These are phyloP conservation scores for Garra rufa DNA, from an alignment of 2,113 vertebrate species.

Conservation along the genomic window DNA sequence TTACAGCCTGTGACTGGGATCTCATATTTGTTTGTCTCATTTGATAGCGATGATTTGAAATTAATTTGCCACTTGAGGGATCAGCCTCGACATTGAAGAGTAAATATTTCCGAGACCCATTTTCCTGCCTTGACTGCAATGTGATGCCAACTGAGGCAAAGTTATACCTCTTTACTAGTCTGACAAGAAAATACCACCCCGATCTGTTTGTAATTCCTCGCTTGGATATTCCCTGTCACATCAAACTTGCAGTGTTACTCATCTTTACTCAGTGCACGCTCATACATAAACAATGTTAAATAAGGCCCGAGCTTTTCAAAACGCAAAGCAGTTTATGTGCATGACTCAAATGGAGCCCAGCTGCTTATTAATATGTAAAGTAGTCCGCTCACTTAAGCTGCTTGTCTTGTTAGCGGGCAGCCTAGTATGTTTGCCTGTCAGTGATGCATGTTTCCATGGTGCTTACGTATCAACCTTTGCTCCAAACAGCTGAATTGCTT, in stretches of 20 bases:
- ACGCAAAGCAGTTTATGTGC: constrained; percentile 11
- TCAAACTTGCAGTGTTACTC: constrained; percentile 30
- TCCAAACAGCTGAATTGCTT: neutral
- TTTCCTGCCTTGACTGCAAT: constrained; percentile 30
- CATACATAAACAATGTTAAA: constrained; percentile 40
- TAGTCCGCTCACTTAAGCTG: constrained; percentile 28
- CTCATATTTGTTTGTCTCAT: constrained; percentile 28
- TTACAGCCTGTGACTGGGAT: constrained; percentile 8
- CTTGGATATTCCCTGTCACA: constrained; percentile 26
- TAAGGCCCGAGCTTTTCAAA: neutral
- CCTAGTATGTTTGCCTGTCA: constrained; percentile 33
- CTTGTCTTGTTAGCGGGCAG: constrained; percentile 26
- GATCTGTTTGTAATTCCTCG: constrained; percentile 38
- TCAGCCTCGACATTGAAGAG: constrained; percentile 19
- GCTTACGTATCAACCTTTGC: constrained; percentile 28
- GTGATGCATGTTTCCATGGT: constrained; percentile 32
- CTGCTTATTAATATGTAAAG: constrained; percentile 46
- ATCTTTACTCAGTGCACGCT: constrained; percentile 42
- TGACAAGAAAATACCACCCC: constrained; percentile 34
- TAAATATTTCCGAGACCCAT: constrained; percentile 21
- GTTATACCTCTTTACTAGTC: constrained; percentile 41
- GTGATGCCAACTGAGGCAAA: neutral
- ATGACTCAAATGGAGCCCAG: constrained; percentile 24
- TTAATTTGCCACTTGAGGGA: constrained; percentile 52
- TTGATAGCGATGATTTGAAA: constrained; percentile 41